Conservation (phyloP, 2,797 vertebrate species). For the Bradypodion ventrale region DNA sequence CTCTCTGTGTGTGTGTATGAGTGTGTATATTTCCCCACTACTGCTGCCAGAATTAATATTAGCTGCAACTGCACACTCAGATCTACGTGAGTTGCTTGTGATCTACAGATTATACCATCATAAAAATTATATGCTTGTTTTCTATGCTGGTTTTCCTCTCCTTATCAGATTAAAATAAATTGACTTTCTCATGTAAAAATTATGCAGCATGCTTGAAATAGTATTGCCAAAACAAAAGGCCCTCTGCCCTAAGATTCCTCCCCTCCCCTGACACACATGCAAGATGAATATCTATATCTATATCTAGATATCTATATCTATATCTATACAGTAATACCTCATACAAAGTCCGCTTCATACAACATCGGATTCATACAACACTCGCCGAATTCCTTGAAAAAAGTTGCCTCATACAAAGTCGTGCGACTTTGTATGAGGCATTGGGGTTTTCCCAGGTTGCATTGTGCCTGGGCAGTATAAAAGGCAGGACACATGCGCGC, state of each 20-base stretch:
- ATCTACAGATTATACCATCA: neutral
- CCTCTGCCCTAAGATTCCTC: neutral
- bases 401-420: too few species aligned
- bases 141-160: constrained; percentile 1
- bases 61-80: neutral
- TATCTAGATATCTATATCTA: too few species aligned
- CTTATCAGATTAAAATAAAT: constrained; percentile 26
- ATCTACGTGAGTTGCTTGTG: neutral
- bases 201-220: constrained; percentile 12
- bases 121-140: constrained; percentile 17
- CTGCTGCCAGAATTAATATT: neutral
- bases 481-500: too few species aligned
- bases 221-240: neutral
- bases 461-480: too few species aligned
- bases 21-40: neutral
- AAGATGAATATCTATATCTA: too few species aligned
- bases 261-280: neutral
- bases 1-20: neutral
- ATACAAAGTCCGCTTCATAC: too few species aligned
- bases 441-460: too few species aligned
- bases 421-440: too few species aligned
- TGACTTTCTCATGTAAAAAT: neutral
- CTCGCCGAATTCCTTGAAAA: too few species aligned
- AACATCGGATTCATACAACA: too few species aligned
- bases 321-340: too few species aligned